A percentile compares a stretch with the other conserved stretches of the same genome.
phyloP scores from a whole-genome alignment of 2,888 invertebrate genomes.

The Eilema sororculum region DNA sequence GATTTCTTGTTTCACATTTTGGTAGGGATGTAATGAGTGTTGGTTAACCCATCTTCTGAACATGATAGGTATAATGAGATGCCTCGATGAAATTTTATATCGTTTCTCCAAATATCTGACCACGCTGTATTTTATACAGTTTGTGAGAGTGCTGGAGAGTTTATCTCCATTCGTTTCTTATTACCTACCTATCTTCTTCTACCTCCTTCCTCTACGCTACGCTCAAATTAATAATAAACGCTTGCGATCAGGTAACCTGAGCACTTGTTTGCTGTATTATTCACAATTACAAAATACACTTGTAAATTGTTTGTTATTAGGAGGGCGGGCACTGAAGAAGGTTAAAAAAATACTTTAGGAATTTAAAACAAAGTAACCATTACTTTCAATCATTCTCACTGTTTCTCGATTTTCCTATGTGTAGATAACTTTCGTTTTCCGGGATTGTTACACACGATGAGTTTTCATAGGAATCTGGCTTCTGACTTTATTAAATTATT shows the following conservation, averaged over 20 bases:
- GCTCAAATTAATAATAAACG: no score
- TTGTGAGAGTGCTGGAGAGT: neutral
- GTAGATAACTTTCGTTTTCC: neutral
- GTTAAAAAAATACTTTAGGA: no score
- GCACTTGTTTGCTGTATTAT: no score
- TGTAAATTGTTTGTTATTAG: no score
- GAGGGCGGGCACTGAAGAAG: no score
- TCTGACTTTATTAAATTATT: neutral
- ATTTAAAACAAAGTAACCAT: no score
- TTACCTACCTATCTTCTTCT: neutral
- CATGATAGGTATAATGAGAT: neutral
- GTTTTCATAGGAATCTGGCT: neutral
- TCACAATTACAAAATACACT: no score
- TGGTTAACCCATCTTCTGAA: neutral
- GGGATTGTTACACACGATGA: neutral
- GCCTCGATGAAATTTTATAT: neutral
- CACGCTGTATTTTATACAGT: neutral
- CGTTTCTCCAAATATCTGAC: neutral
- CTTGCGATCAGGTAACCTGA: no score
- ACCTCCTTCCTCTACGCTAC: no score
- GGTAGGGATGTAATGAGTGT: constrained; percentile 34
- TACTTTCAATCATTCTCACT: no score
- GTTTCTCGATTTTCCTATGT: no score
- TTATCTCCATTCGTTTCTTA: neutral
- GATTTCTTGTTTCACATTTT: constrained; percentile 48